phyloP scores from a whole-genome alignment of 2,797 vertebrate species.

The Scolopax bukidnonensis region DNA sequence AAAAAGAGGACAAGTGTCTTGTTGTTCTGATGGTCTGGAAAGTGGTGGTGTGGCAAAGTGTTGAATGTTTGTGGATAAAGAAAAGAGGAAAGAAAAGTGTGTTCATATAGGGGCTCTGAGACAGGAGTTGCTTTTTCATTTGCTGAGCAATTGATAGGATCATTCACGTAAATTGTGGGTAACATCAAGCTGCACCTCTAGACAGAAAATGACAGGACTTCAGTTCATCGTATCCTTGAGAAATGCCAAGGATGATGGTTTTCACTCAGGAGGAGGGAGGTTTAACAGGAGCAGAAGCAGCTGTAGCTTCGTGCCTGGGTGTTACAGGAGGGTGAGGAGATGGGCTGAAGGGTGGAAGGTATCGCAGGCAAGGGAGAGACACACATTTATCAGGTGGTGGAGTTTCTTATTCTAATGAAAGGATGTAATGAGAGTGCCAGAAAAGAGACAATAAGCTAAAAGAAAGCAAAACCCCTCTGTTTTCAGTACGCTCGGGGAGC shows the following conservation, averaged over 20 bases:
- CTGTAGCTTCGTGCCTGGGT: background rate
- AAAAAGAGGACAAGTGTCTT: no score
- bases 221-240: fast-evolving
- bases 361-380: fast-evolving
- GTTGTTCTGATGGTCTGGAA: fast-evolving
- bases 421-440: background rate
- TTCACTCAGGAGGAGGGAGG: fast-evolving
- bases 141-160: background rate
- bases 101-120: background rate
- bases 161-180: background rate
- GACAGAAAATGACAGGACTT: background rate
- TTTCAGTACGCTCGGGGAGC: fast-evolving
- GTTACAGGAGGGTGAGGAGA: fast-evolving
- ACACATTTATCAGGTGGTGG: fast-evolving
- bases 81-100: background rate
- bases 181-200: background rate
- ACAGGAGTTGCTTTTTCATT: background rate
- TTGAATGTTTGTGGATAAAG: background rate
- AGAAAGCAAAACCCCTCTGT: fast-evolving
- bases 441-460: background rate
- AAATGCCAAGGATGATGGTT: fast-evolving
- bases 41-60: background rate
- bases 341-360: background rate
- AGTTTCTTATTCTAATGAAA: fast-evolving
- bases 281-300: fast-evolving